phyloP scores from a whole-genome alignment of 2,113 vertebrate genomes.

The Apodemus sylvaticus region DNA sequence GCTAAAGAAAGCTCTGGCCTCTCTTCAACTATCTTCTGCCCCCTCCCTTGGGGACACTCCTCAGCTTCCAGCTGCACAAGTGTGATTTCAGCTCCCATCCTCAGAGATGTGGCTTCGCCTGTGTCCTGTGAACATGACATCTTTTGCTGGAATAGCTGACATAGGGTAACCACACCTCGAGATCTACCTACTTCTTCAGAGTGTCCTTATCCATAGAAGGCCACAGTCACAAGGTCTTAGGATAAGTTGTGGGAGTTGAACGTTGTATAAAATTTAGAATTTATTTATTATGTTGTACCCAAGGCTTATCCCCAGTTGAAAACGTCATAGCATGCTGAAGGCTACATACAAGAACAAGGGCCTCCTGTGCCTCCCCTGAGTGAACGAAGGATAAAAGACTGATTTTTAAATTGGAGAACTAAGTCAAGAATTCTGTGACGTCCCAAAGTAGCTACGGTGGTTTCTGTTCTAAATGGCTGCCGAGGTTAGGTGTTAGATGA shows the following conservation, averaged over 20 bases:
- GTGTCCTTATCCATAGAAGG: neutral
- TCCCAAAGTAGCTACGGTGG: neutral
- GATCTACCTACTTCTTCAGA: neutral
- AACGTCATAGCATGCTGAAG: neutral
- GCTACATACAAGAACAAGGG: neutral
- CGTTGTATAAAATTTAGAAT: neutral
- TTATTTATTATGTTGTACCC: neutral
- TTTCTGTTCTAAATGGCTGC: neutral
- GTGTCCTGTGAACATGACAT: neutral
- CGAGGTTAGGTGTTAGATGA: neutral
- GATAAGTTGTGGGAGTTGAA: neutral
- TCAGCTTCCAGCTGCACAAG: accelerated
- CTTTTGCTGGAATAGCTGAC: neutral
- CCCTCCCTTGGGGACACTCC: neutral
- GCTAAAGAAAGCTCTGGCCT: neutral
- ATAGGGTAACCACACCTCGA: neutral
- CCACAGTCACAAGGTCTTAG: neutral
- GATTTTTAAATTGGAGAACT: neutral
- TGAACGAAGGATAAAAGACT: neutral
- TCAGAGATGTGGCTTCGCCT: neutral
- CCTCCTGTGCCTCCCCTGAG: neutral
- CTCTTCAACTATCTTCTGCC: neutral
- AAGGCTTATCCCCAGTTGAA: neutral
- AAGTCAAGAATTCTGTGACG: neutral
- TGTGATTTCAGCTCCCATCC: neutral